Evolutionary conservation across 2,113 vertebrate species (phyloP), one percentile per base, ranked within the genome.

Genomic region (Centropus unirufus): DNA sequence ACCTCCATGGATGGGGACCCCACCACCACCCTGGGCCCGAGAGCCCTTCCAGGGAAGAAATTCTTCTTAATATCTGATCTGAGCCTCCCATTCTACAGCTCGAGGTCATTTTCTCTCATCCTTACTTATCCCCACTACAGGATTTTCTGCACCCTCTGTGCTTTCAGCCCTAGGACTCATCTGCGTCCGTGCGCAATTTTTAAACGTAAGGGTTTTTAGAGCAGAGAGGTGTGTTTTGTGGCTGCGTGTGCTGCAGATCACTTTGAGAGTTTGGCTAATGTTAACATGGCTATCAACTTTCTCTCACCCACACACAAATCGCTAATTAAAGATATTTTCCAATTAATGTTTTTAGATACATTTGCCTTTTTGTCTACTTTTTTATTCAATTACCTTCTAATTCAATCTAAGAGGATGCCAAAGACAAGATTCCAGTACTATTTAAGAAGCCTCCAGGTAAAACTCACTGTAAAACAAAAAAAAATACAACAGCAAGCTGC

Each of bases 181-280:
- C 12, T 3, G 12, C 24, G 12, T 62, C 30, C 36, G n/a, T 29
- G 6, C 9, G 30, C 14, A 9, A 42, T 17, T 6, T 29, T 40
- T 24, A 47, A 4, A 1, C 6, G 16, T 11, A 1, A 12, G 1
- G 8, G 21, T 34, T 78, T 57, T 23, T 54, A 52, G 6, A 49
- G 44, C 9, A 68, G 36, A 67, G 9, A 32, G 10, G 34, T 40
- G 22, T 3, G 4, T 44, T 30, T 15, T 19, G 15, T 8, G 82
- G 26, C 15, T 30, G 11, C 4, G 7, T 62, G 22, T 4, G 2
- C 36, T 23, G 27, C 66, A 64, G 23, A 14, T 42, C 62, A 21
- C 69, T 85, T 55, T 57, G 26, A 57, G 23, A 59, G 36, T 67
- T 29, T 36, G 3, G 12, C 36, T 36, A 63, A 52, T 26, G 9